Base-by-base conservation (phyloP, 1,140 invertebrate genomes). In the Plutomurus gul region DNA sequence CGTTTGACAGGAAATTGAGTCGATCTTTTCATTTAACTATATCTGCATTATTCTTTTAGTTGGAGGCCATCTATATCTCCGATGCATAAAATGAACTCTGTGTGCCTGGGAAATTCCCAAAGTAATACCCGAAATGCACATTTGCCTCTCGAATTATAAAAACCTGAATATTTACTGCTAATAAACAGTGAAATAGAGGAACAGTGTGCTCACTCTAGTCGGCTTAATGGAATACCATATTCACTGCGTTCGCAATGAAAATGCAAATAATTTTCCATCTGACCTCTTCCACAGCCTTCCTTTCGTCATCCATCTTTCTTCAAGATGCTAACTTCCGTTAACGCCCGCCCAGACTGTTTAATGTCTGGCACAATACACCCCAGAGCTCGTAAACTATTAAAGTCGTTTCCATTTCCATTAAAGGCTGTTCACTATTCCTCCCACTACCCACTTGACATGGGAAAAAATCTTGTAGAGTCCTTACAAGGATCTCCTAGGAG, bases 261-360 rank as follows among this genome's bases (percentile, higher is more conserved):
- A 65, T 65, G 56, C 56, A 65, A 65, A 65, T 65, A 65, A 36
- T 65, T 65, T 65, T 65, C 56, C 56, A 10, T 65, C 56, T 65
- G 56, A 65, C 36, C 25, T 30, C 36, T 65, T 65, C 56, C 56
- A 65, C 56, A 65, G 30, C 56, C 56, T 65, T 65, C 30, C 27
- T 65, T 65, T 65, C 18, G 27, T 65, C 56, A 65, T 65, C 56
- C 56, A 65, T 65, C 56, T 65, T 65, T 65, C 56, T 30, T 65
- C 36, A 65, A 65, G 56, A 65, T 33, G 30, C 11, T 16, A 33
- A 65, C 56, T 65, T 65, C 56, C 56, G 56, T 65, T 65, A 30
- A 65, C 56, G 56, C 56, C 56, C 56, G 56, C 56, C 56, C 56
- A 65, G 25, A 30, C 56, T 65, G 56, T 65, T 65, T 65, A 65